Percentiles rank a stretch among this genome's conserved stretches.
Conservation (phyloP, 2,888 invertebrate species). For the Agrotis segetum region DNA sequence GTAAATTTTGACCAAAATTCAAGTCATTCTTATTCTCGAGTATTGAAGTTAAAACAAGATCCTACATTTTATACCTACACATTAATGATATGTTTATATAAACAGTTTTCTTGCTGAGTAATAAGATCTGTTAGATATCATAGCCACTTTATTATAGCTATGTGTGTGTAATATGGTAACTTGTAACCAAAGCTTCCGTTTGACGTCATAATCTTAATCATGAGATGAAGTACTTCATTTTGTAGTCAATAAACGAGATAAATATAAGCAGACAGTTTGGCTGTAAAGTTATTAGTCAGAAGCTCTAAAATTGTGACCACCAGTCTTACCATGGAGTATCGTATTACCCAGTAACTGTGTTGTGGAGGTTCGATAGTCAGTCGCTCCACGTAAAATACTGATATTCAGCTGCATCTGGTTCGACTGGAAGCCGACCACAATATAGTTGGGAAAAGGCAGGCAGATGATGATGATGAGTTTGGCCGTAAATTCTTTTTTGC, state of each 20-base stretch:
- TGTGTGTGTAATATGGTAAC: slow-evolving; percentile 7
- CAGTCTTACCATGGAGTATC: too few species aligned
- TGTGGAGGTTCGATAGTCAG: too few species aligned
- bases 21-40: neutral
- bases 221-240: slow-evolving; percentile 14
- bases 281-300: too few species aligned
- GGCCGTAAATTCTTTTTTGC: neutral
- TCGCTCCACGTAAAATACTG: too few species aligned
- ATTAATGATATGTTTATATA: slow-evolving; percentile 29
- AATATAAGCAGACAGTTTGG: neutral
- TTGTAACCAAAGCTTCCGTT: slow-evolving; percentile 42
- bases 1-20: neutral
- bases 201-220: slow-evolving; percentile 39
- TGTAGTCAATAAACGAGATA: neutral
- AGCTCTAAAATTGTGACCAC: too few species aligned
- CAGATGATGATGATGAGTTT: too few species aligned
- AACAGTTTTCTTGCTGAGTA: slow-evolving; percentile 25
- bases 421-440: too few species aligned
- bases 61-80: neutral
- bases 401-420: too few species aligned
- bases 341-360: too few species aligned
- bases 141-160: slow-evolving; percentile 4
- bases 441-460: too few species aligned
- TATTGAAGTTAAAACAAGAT: neutral
- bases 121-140: slow-evolving; percentile 1